Evolutionary conservation across 2,888 invertebrate genomes (phyloP), one percentile per base, ranked within the genome.

Genomic region (Nomada ferruginata): DNA sequence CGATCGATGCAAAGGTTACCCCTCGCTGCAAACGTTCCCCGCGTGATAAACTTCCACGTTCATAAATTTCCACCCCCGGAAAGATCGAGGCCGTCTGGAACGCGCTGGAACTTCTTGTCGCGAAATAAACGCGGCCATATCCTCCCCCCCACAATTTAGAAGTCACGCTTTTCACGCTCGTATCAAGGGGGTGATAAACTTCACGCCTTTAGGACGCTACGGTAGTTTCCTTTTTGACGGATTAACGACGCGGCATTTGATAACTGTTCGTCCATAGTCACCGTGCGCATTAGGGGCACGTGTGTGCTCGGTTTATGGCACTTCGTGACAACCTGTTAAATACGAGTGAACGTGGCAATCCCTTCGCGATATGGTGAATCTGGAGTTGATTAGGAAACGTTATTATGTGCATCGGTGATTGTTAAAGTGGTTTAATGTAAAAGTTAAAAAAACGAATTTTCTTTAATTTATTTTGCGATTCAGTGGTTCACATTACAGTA

Each of bases 301-400:
- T 7, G 36, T 36, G 36, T 1, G 59, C 63, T 44, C 63, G 44
- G 47, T 64, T 47, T 20, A 63, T n/a, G 42, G 20, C 15, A 13
- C 42, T 20, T 20, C 47, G 64, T 64, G 64, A 47, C 47, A 47
- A 64, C 44, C 47, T 64, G 64, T 64, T 64, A 47, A 47, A 18
- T 20, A 20, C 42, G 61, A 44, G 20, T 36, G 20, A 42, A 61
- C 15, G 15, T n/a, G n/a, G 20, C 9, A 42, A 63, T 42, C 42
- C 36, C 42, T 13, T 2, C 15, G 60, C 36, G 9, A 44, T 42
- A 29, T 2, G 1, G 61, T 15, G 9, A 42, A 44, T 20, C 20
- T 20, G 61, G 9, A 15, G 36, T 36, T 36, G 36, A 36, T 36
- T 36, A 36, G 36, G 36, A 36, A 36, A 36, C 36, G 36, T 36